These are phyloP conservation scores for Neoitamus cyanurus DNA, from an alignment of 2,888 invertebrate species.

Conservation along the genomic window DNA sequence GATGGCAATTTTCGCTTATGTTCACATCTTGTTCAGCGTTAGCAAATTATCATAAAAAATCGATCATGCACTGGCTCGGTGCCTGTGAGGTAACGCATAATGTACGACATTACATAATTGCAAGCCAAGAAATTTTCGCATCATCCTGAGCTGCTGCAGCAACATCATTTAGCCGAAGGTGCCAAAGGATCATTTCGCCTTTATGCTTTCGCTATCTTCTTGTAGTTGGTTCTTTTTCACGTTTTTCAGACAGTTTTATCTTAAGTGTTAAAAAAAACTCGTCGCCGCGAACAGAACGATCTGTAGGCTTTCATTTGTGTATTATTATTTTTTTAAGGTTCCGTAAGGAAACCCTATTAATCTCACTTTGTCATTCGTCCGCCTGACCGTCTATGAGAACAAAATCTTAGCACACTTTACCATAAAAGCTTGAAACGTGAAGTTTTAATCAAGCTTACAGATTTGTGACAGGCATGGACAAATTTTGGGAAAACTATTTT, in stretches of 20 bases:
- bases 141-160: neutral
- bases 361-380: too few relatives aligned
- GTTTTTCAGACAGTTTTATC: neutral
- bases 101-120: conserved; percentile 26
- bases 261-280: neutral
- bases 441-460: too few relatives aligned
- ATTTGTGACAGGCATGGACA: too few relatives aligned
- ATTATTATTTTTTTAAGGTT: too few relatives aligned
- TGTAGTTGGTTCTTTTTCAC: neutral
- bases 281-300: neutral
- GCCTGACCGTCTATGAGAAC: too few relatives aligned
- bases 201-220: neutral
- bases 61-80: conserved; percentile 10
- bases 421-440: too few relatives aligned
- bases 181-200: neutral
- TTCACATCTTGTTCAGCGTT: conserved; percentile 37
- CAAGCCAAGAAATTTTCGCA: conserved; percentile 10
- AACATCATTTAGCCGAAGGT: conserved; percentile 34
- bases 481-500: too few relatives aligned
- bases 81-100: conserved; percentile 23
- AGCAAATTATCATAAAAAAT: conserved; percentile 37
- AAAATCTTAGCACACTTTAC: too few relatives aligned
- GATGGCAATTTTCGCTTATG: conserved; percentile 10
- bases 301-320: too few relatives aligned
- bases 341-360: too few relatives aligned